These are phyloP conservation scores for Tachina fera DNA, from an alignment of 2,888 invertebrate species.

Conservation along the genomic window DNA sequence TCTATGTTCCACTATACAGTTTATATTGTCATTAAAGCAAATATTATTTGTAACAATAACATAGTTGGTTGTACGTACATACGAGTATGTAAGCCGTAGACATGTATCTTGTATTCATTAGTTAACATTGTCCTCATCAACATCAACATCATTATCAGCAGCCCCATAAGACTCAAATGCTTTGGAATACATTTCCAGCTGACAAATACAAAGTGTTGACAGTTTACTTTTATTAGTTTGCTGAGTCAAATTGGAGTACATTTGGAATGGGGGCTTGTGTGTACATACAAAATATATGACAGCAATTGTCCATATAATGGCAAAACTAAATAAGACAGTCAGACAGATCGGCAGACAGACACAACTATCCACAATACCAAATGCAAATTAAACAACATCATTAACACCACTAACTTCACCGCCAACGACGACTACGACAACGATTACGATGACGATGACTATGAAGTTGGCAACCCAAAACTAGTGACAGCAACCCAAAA, in stretches of 20 bases:
- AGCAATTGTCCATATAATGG: conserved; percentile 59
- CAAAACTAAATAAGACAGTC: conserved; percentile 42
- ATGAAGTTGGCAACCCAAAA: conserved; percentile 6
- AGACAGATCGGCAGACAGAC: too few relatives aligned
- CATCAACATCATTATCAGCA: background rate
- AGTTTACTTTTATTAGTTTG: conserved; percentile 44
- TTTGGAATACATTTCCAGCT: background rate
- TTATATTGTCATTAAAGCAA: conserved; percentile 25
- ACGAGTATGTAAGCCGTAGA: background rate
- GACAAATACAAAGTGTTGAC: conserved; percentile 47
- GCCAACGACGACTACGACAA: conserved; percentile 21
- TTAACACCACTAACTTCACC: conserved; percentile 46
- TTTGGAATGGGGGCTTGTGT: background rate
- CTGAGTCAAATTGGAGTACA: background rate
- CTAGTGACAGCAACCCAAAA: background rate
- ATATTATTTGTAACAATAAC: conserved; percentile 44
- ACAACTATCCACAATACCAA: conserved; percentile 19
- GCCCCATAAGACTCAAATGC: conserved; percentile 3
- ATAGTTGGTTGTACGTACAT: background rate
- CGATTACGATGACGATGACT: conserved; percentile 32
- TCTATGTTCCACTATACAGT: background rate
- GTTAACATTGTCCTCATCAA: conserved; percentile 14
- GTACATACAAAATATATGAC: conserved; percentile 18
- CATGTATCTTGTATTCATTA: conserved; percentile 43
- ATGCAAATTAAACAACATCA: conserved; percentile 58